These are phyloP conservation scores for Ecdyonurus torrentis DNA, from an alignment of 2,888 invertebrate species.

Conservation along the genomic window DNA sequence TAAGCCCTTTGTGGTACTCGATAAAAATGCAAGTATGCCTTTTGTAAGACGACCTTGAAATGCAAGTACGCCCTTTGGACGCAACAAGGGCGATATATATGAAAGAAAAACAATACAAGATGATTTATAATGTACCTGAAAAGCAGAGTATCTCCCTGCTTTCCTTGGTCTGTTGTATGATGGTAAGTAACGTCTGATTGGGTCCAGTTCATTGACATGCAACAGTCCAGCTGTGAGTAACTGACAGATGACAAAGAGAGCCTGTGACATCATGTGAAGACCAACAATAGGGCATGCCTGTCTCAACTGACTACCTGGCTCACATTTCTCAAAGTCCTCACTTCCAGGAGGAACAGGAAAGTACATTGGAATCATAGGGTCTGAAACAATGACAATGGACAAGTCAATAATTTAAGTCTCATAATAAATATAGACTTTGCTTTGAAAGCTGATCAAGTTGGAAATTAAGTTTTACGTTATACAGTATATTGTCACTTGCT, in stretches of 20 bases:
- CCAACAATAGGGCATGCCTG: constrained; percentile 39
- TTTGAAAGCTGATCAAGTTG: no score
- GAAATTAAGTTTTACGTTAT: no score
- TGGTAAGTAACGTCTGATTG: constrained; percentile 84
- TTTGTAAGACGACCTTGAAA: no score
- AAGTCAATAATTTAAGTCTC: no score
- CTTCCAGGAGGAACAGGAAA: constrained; percentile 64
- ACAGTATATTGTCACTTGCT: no score
- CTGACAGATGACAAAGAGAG: constrained; percentile 86
- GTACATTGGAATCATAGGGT: constrained; percentile 89
- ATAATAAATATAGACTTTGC: no score
- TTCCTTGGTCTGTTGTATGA: constrained; percentile 87
- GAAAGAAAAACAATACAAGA: background rate
- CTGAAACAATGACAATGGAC: constrained; percentile 29
- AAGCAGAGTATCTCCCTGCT: constrained; percentile 89
- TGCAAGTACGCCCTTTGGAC: no score
- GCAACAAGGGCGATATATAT: no score
- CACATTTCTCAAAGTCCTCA: constrained; percentile 50
- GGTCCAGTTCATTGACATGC: constrained; percentile 90
- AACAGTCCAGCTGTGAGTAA: constrained; percentile 75
- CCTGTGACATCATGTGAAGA: constrained; percentile 88
- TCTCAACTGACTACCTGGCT: constrained; percentile 49
- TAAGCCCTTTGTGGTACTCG: no score
- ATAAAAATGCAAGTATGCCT: no score
- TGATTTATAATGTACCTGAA: constrained; percentile 53